Percentiles rank a stretch among this genome's conserved stretches.
phyloP scores from a whole-genome alignment of 2,113 vertebrate species.

The Puntigrus tetrazona region DNA sequence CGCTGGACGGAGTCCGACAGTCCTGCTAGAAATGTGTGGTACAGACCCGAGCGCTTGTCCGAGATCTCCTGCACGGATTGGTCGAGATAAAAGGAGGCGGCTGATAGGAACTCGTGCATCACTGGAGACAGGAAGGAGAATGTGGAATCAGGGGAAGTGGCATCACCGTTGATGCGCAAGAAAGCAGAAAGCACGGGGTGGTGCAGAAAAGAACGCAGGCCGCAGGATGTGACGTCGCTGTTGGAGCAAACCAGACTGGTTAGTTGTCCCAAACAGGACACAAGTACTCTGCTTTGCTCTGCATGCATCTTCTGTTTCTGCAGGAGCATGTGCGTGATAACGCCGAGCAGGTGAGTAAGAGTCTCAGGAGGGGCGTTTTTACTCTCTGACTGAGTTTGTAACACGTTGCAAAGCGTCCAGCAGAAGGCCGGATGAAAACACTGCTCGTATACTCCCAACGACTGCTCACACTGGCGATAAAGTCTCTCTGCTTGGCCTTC shows the following conservation, averaged over 20 bases:
- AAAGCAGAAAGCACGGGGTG: slow-evolving; percentile 52
- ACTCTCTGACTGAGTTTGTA: slow-evolving; percentile 59
- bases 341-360: slow-evolving; percentile 69
- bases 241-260: slow-evolving; percentile 46
- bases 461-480: slow-evolving; percentile 65
- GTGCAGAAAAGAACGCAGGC: slow-evolving; percentile 51
- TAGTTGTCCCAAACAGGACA: slow-evolving; percentile 62
- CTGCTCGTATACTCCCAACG: slow-evolving; percentile 69
- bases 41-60: slow-evolving; percentile 47
- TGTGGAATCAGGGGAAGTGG: slow-evolving; percentile 31
- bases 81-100: slow-evolving; percentile 66
- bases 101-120: slow-evolving; percentile 73
- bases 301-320: slow-evolving; percentile 39
- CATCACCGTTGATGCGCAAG: slow-evolving; percentile 45
- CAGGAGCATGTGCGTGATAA: slow-evolving; percentile 62
- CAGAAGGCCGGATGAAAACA: slow-evolving; percentile 72
- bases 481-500: slow-evolving; percentile 46
- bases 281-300: slow-evolving; percentile 45
- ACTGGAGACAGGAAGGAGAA: slow-evolving; percentile 69
- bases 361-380: slow-evolving; percentile 66
- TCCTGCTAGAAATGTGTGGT: slow-evolving; percentile 69
- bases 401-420: slow-evolving; percentile 72
- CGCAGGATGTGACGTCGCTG: slow-evolving; percentile 53
- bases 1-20: slow-evolving; percentile 65
- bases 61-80: slow-evolving; percentile 33